Evolutionary conservation across 2,888 invertebrate species (phyloP), one percentile per base, ranked within the genome.

Genomic region (Taphrorychus bicolor): DNA sequence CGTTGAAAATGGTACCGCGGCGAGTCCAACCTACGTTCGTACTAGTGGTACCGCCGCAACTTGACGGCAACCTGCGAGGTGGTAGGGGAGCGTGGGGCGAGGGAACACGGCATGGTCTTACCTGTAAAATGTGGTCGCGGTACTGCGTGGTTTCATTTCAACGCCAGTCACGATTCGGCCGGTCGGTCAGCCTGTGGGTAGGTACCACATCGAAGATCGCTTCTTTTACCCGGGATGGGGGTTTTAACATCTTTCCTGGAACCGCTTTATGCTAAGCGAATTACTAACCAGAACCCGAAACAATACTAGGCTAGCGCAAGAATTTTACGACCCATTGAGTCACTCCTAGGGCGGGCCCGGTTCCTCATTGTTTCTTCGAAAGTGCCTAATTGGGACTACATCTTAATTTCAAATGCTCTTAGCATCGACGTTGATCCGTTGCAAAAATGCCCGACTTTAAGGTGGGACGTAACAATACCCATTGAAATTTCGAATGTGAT

Each of bases 31-130:
- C 69, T 73, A 70, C 66, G 73, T 73, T 75, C 73, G 70, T 71
- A 73, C 75, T 76, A 73, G 73, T 70, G 61, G 66, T 62, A 61
- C 61, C 72, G 74, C 72, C 71, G 72, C 70, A 66, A 72, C 70
- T 74, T 63, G 65, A 67, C 70, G 72, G 65, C 73, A 74, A 75
- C 74, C 74, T 74, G 74, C 66, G 73, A 64, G 69, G 57, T 70
- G 73, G 74, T 72, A 71, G 72, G 65, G 70, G 69, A 67, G 59
- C 58, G 68, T 60, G 69, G 60, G 64, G 64, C 51, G 49, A 64
- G 68, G 64, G 59, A 64, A 52, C 52, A 0, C 16, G 42, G 62
- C 49, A 63, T 59, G 66, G 61, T 58, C 61, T 64, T 68, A 70
- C 70, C 70, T 70, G 70, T 70, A 66, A 70, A 70, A 66, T 70